A percentile compares a stretch with the other conserved stretches of the same genome.
phyloP scores from a whole-genome alignment of 53 echinoderm and acorn worm genomes.

The Echinarachnius parma region DNA sequence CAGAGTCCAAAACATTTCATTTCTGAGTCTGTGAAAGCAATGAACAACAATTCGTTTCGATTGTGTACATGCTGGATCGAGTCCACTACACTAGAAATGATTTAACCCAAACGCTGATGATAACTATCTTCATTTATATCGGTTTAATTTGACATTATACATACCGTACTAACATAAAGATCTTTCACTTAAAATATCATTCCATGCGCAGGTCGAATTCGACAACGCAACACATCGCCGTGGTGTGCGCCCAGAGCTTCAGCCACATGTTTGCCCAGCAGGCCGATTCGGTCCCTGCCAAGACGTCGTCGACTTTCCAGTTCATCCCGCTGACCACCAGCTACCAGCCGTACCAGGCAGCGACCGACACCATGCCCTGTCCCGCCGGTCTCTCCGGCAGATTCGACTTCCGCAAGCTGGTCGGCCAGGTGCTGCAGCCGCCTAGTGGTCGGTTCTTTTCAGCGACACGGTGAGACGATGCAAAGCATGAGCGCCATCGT shows the following conservation, averaged over 20 bases:
- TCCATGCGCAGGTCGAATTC: slow-evolving; percentile 11
- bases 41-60: no score
- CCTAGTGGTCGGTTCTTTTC: slow-evolving; percentile 11
- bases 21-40: no score
- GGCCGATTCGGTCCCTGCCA: slow-evolving; percentile 64
- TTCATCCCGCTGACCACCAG: slow-evolving; percentile 64
- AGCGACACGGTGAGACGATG: slow-evolving; percentile 35
- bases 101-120: no score
- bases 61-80: no score
- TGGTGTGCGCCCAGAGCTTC: slow-evolving; percentile 71
- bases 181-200: no score
- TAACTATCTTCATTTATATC: no score
- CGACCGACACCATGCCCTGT: slow-evolving; percentile 32
- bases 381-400: slow-evolving; percentile 4
- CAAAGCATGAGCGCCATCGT: slow-evolving; percentile 31
- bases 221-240: slow-evolving; percentile 43
- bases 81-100: no score
- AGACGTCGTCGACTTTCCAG: slow-evolving; percentile 46
- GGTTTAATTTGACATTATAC: no score
- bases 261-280: slow-evolving; percentile 69
- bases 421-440: slow-evolving; percentile 24
- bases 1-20: no score
- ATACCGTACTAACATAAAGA: no score
- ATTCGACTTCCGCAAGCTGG: slow-evolving; percentile 30
- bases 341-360: slow-evolving; percentile 66